Evolutionary conservation across 2,888 invertebrate species (phyloP).

Genomic region (Limulus polyphemus): DNA sequence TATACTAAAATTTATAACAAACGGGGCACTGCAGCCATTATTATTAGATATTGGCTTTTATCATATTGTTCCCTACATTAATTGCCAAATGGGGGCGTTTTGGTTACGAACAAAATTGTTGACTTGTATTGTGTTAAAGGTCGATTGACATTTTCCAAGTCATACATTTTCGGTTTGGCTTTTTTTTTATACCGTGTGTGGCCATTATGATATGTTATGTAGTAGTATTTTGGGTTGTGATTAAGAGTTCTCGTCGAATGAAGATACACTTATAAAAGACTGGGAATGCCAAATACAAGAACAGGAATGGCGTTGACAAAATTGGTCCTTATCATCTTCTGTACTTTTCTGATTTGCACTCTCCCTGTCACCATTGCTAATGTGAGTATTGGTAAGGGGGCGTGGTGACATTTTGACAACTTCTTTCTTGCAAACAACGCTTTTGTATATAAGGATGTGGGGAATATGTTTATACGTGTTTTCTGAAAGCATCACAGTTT

Average conservation of each 20-base stretch:
- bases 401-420: too few relatives aligned
- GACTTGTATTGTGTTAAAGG: slow-evolving; percentile 62
- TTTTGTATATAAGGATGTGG: too few relatives aligned
- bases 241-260: slow-evolving; percentile 33
- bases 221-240: slow-evolving; percentile 65
- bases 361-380: slow-evolving; percentile 83
- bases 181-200: slow-evolving; percentile 73
- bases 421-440: too few relatives aligned
- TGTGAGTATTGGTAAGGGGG: too few relatives aligned
- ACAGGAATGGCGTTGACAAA: slow-evolving; percentile 20
- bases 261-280: too few relatives aligned
- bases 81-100: slow-evolving; percentile 67
- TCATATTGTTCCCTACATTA: slow-evolving; percentile 64
- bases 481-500: too few relatives aligned
- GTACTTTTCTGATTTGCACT: slow-evolving; percentile 78
- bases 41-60: slow-evolving; percentile 64
- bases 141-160: slow-evolving; percentile 41
- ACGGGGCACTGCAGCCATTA: slow-evolving; percentile 58
- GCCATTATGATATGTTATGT: slow-evolving; percentile 61
- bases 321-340: slow-evolving; percentile 85
- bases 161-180: slow-evolving; percentile 65
- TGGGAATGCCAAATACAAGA: too few relatives aligned
- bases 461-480: too few relatives aligned
- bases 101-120: slow-evolving; percentile 60
- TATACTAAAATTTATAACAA: slow-evolving; percentile 48